A percentile compares a stretch with the other conserved stretches of the same genome.
Evolutionary conservation across 2,888 invertebrate genomes (phyloP).

Genomic region (Hydroisotoma schaefferi): DNA sequence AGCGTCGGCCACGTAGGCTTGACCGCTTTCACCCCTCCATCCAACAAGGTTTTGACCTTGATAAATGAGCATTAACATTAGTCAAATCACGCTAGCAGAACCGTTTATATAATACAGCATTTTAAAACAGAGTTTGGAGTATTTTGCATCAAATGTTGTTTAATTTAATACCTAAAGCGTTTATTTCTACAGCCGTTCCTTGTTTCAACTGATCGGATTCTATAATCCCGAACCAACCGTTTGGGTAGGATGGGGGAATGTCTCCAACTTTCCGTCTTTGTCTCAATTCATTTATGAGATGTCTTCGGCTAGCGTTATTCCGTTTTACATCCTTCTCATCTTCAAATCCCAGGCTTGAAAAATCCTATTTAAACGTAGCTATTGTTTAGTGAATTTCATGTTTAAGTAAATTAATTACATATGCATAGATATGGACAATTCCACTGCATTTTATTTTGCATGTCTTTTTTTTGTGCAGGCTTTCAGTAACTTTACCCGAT

Average conservation of each 20-base stretch:
- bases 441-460: not conserved
- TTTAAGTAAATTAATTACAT: not conserved
- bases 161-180: slow-evolving; percentile 61
- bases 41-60: slow-evolving; percentile 7
- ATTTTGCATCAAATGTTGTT: too few relatives aligned
- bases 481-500: too few relatives aligned
- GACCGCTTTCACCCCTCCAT: slow-evolving; percentile 59
- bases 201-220: slow-evolving; percentile 63
- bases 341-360: slow-evolving; percentile 14
- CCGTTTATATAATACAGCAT: not conserved
- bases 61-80: not conserved
- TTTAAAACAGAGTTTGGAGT: not conserved
- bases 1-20: slow-evolving; percentile 69
- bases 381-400: not conserved
- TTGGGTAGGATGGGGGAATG: slow-evolving; percentile 78
- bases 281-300: slow-evolving; percentile 52
- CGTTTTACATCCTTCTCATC: not conserved
- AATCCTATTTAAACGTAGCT: slow-evolving; percentile 11
- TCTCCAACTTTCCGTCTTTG: slow-evolving; percentile 60
- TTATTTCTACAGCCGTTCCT: slow-evolving; percentile 60
- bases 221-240: slow-evolving; percentile 78
- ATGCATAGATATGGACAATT: not conserved
- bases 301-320: slow-evolving; percentile 4
- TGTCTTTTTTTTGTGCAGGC: too few relatives aligned
- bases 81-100: not conserved